A percentile compares a stretch with the other conserved stretches of the same genome.
Evolutionary conservation across 2,888 invertebrate species (phyloP).

Genomic region (Rhagophthalmus giganteus): DNA sequence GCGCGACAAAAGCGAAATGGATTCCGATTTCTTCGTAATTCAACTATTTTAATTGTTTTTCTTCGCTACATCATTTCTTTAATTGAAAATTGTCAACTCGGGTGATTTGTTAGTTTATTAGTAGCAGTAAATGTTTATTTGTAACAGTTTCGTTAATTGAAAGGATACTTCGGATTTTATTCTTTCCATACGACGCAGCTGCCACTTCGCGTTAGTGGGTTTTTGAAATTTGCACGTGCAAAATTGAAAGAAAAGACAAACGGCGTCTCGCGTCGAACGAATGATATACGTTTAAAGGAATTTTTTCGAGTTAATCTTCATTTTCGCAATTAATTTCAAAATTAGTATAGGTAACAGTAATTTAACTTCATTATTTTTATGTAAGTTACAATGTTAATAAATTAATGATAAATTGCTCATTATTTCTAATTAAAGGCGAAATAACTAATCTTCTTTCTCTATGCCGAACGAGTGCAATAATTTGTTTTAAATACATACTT

Average conservation of each 20-base stretch:
- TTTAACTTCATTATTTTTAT: conserved; percentile 23
- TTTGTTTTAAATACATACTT: not conserved
- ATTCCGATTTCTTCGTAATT: conserved; percentile 25
- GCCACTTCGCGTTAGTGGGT: not conserved
- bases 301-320: conserved; percentile 11
- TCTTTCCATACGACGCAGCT: not conserved
- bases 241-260: conserved; percentile 1
- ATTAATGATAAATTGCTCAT: conserved; percentile 19
- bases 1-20: conserved; percentile 24
- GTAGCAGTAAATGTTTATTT: conserved; percentile 29
- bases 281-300: conserved; percentile 9
- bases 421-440: conserved; percentile 11
- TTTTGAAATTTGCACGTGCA: conserved; percentile 5
- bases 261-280: too few species aligned
- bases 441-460: not conserved
- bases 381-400: conserved; percentile 20
- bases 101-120: conserved; percentile 33
- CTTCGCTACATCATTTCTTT: conserved; percentile 30
- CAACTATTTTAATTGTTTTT: conserved; percentile 32
- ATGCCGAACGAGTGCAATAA: too few species aligned
- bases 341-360: conserved; percentile 26
- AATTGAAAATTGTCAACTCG: conserved; percentile 30
- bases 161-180: conserved; percentile 17
- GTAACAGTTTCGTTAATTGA: conserved; percentile 25
- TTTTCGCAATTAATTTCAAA: conserved; percentile 24